Evolutionary conservation across 2,797 vertebrate genomes (phyloP).

Genomic region (Pangasius larnaudii): DNA sequence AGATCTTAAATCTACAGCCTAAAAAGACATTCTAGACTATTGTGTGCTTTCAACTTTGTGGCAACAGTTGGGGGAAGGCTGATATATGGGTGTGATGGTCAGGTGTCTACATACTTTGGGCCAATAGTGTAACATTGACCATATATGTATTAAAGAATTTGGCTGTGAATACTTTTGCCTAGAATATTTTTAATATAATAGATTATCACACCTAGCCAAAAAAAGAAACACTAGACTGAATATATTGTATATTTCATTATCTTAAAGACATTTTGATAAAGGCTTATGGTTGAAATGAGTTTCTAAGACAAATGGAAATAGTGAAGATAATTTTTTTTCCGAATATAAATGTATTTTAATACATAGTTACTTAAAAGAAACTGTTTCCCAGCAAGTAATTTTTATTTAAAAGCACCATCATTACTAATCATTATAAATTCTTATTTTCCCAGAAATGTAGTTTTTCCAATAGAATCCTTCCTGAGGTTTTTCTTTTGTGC

Average conservation of each 20-base stretch:
- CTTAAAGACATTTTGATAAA: too few species aligned
- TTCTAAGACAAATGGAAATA: too few species aligned
- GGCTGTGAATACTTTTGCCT: background rate
- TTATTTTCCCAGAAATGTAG: too few species aligned
- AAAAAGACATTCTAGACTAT: background rate
- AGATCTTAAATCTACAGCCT: background rate
- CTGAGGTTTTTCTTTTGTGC: slow-evolving; percentile 6
- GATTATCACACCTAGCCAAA: background rate
- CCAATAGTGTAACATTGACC: background rate
- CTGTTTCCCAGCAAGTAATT: too few species aligned
- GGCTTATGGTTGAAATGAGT: too few species aligned
- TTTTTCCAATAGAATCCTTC: background rate
- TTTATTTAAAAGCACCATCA: too few species aligned
- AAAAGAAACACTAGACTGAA: background rate
- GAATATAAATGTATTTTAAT: too few species aligned
- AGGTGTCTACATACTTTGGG: background rate
- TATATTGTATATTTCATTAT: background rate
- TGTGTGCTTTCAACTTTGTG: too few species aligned
- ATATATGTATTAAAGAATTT: background rate
- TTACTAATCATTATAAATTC: too few species aligned
- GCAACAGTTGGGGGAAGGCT: background rate
- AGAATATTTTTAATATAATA: background rate
- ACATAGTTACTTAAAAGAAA: too few species aligned
- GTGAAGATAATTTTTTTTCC: too few species aligned
- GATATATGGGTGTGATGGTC: background rate